Evolutionary conservation across 2,797 vertebrate genomes (phyloP), one percentile per base, ranked within the genome.

Genomic region (Megalops cyprinoides): DNA sequence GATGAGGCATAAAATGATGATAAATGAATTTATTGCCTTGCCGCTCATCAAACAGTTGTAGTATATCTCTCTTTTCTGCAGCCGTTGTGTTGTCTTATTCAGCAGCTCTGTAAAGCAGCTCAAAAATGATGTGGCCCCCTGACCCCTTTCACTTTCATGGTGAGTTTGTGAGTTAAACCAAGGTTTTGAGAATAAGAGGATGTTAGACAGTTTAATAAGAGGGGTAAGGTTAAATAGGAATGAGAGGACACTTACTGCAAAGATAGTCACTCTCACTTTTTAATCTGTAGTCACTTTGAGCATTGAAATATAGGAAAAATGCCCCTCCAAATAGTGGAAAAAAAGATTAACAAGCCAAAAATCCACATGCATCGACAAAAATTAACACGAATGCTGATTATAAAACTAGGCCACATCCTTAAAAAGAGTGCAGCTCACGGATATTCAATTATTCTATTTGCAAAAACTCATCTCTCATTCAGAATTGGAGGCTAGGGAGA

Each of bases 1-100:
- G 97, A 99, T 98, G 98, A 99, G 97, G 96, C 98, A 98, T 98
- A 97, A 97, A 99, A 99, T 97, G 96, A 99, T 98, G 97, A 99
- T 99, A 97, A 99, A 99, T 99, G 97, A 98, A 98, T 98, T 97
- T 97, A 98, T 97, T 97, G 97, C 96, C 96, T 95, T 90, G 88
- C 94, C 96, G 96, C 96, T 97, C 96, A 96, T 98, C 97, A 98
- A 97, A 97, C 91, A 90, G 93, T 94, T 94, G 92, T 95, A 94
- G 94, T 95, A 95, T 96, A 96, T 96, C 96, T 94, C 95, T 93
- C 92, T 92, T 90, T 94, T 89, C 91, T 88, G 91, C 89, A 92
- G 92, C 89, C 86, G 85, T 92, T 91, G 90, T 93, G 90, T 93
- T 90, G 91, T 89, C 77, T 86, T 85, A 89, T 87, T 86, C 90